Evolutionary conservation across 2,113 vertebrate species (phyloP).

Genomic region (Sinosuthora webbiana): DNA sequence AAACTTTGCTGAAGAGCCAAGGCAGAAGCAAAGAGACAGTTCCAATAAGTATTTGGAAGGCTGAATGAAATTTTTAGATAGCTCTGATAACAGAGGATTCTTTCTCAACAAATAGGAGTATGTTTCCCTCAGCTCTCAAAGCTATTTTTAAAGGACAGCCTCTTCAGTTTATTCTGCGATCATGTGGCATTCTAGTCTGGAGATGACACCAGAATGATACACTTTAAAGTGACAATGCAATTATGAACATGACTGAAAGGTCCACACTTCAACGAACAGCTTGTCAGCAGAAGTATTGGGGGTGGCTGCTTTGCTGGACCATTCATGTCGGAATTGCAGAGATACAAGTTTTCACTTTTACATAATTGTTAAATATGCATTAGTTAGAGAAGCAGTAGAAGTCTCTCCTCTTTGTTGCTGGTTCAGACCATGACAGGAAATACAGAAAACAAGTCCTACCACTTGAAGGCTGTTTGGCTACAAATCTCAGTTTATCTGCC

Average conservation of each 20-base stretch:
- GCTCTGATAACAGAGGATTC: neutral
- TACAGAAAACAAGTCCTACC: neutral
- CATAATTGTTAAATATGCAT: neutral
- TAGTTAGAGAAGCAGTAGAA: neutral
- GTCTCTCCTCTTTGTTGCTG: neutral
- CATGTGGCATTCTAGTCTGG: neutral
- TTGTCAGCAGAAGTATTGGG: neutral
- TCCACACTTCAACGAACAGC: neutral
- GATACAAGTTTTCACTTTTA: neutral
- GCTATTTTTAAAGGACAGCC: neutral
- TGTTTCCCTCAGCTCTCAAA: neutral
- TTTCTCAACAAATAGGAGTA: neutral
- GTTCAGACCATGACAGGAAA: neutral
- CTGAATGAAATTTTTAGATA: neutral
- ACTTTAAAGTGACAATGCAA: neutral
- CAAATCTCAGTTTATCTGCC: neutral
- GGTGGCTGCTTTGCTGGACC: neutral
- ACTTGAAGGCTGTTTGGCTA: neutral
- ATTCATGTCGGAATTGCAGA: neutral
- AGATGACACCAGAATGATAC: neutral
- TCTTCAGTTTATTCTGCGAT: neutral
- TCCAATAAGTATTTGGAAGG: neutral
- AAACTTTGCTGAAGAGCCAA: neutral
- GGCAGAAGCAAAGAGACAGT: neutral
- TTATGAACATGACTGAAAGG: neutral